phyloP scores from a whole-genome alignment of 1,140 invertebrate species.

The Halesus radiatus region DNA sequence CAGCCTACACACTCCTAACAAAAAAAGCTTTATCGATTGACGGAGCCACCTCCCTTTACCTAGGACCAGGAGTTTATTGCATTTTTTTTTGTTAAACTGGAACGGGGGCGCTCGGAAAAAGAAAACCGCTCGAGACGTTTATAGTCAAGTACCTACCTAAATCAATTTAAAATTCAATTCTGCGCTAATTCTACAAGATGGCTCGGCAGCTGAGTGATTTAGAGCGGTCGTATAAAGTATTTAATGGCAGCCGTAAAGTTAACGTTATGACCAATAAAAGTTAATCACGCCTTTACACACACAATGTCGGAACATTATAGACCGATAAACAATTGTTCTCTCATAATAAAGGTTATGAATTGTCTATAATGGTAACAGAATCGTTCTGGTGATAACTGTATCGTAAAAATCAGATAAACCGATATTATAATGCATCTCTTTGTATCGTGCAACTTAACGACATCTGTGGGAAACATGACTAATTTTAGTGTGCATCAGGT shows the following conservation, averaged over 20 bases:
- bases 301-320: constrained; percentile 42
- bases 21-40: no score
- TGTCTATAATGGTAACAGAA: constrained; percentile 36
- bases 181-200: constrained; percentile 52
- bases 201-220: constrained; percentile 52
- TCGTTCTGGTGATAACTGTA: constrained; percentile 25
- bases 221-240: constrained; percentile 54
- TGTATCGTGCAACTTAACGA: constrained; percentile 3
- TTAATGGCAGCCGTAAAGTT: constrained; percentile 53
- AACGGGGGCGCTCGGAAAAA: neutral
- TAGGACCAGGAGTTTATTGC: neutral
- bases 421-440: constrained; percentile 6
- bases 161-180: constrained; percentile 56
- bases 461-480: neutral
- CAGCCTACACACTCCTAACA: no score
- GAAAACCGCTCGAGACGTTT: constrained; percentile 39
- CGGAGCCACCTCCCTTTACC: no score
- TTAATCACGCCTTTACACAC: constrained; percentile 52
- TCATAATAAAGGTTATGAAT: constrained; percentile 32
- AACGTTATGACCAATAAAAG: constrained; percentile 55
- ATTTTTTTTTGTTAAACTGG: neutral
- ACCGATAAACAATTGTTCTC: constrained; percentile 52
- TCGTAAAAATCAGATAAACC: constrained; percentile 17
- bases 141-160: constrained; percentile 47
- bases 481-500: neutral